phyloP scores from a whole-genome alignment of 1,140 invertebrate genomes.

The Pogonomyrmex barbatus region DNA sequence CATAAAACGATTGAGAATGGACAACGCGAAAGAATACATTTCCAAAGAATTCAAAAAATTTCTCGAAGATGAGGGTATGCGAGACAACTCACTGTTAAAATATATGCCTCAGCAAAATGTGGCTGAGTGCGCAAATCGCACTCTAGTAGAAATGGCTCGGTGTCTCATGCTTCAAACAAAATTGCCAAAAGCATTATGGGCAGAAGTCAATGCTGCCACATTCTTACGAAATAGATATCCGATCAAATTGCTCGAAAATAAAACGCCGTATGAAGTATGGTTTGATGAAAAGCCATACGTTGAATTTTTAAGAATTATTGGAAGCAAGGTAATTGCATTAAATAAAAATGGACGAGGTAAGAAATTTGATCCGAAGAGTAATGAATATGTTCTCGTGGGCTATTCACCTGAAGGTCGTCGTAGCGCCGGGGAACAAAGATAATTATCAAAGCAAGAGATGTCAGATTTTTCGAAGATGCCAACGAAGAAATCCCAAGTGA shows the following conservation, averaged over 20 bases:
- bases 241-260: not conserved
- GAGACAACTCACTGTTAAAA: not conserved
- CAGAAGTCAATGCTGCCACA: not conserved
- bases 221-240: not conserved
- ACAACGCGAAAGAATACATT: not conserved
- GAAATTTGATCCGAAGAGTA: not conserved
- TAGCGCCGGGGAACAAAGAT: not conserved
- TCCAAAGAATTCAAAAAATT: constrained; percentile 1
- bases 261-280: not conserved
- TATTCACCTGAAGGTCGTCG: not conserved
- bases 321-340: not conserved
- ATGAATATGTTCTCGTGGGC: not conserved
- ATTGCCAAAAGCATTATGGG: not conserved
- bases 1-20: not conserved
- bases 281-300: not conserved
- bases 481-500: not conserved
- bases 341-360: not conserved
- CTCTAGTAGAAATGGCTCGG: not conserved
- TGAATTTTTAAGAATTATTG: not conserved
- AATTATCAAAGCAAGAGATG: constrained; percentile 7
- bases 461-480: not conserved
- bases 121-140: not conserved
- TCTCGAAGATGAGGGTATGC: not conserved
- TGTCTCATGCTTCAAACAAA: constrained; percentile 1
- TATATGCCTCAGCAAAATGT: not conserved